A percentile compares a stretch with the other conserved stretches of the same genome.
Evolutionary conservation across 2,113 vertebrate genomes (phyloP).

Genomic region (Octodon degus): DNA sequence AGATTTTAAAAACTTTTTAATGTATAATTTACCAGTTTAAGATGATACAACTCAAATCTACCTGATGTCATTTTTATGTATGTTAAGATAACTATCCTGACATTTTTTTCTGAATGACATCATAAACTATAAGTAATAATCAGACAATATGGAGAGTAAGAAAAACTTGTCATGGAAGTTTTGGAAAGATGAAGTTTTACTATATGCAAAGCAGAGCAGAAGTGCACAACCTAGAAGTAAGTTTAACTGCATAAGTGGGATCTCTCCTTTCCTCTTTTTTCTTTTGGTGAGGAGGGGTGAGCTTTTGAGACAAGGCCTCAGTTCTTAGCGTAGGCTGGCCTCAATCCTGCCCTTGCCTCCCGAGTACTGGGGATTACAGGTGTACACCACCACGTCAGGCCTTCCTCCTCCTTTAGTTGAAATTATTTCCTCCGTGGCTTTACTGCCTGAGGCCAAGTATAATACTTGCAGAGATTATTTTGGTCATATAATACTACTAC

Average conservation of each 20-base stretch:
- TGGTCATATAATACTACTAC: not conserved
- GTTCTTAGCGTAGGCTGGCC: not conserved
- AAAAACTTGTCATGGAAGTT: conserved; percentile 5
- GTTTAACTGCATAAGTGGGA: not conserved
- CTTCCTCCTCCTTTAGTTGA: not conserved
- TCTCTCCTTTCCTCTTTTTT: not conserved
- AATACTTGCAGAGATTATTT: not conserved
- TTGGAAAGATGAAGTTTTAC: not conserved
- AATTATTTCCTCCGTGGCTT: conserved; percentile 1
- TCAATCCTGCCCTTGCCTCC: not conserved
- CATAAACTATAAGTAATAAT: not conserved
- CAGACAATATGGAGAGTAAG: not conserved
- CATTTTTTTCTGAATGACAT: not conserved
- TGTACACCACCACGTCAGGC: not conserved
- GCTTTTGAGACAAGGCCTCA: not conserved
- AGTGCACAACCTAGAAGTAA: not conserved
- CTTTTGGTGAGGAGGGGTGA: not conserved
- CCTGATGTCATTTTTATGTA: not conserved
- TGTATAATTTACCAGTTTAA: not conserved
- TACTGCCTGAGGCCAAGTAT: not conserved
- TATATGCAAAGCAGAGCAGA: not conserved
- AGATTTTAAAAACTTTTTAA: not conserved
- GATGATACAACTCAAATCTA: conserved; percentile 16
- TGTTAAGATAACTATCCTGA: not conserved
- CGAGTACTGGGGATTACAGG: not conserved